A percentile compares a stretch with the other conserved stretches of the same genome.
phyloP scores from a whole-genome alignment of 2,797 vertebrate genomes.

The Coilia nasus region DNA sequence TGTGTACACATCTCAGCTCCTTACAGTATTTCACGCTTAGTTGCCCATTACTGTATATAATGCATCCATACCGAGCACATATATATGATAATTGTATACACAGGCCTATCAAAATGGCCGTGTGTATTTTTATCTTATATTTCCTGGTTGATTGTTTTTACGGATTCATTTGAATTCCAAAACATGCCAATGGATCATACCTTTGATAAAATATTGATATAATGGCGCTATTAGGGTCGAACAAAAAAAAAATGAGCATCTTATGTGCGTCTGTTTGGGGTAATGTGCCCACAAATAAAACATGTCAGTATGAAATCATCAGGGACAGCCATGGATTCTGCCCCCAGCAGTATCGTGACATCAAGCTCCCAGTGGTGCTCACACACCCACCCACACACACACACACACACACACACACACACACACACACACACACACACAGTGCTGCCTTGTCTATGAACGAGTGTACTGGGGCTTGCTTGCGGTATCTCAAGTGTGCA shows the following conservation, averaged over 20 bases:
- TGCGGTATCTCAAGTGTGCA: background rate
- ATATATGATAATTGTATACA: slow-evolving; percentile 24
- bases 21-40: slow-evolving; percentile 23
- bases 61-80: slow-evolving; percentile 41
- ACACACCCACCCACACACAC: too few relatives aligned
- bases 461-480: background rate
- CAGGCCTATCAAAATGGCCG: background rate
- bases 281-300: slow-evolving; percentile 9
- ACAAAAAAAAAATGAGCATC: background rate
- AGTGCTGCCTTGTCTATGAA: slow-evolving; percentile 12
- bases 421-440: slow-evolving; percentile 4
- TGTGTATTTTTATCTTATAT: slow-evolving; percentile 18
- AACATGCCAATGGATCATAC: slow-evolving; percentile 22
- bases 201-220: slow-evolving; percentile 22
- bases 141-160: background rate
- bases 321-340: background rate
- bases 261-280: slow-evolving; percentile 1
- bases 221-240: background rate
- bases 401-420: too few relatives aligned
- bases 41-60: slow-evolving; percentile 44
- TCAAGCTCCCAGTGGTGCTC: slow-evolving; percentile 1
- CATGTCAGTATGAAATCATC: slow-evolving; percentile 3
- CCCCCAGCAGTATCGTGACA: slow-evolving; percentile 10
- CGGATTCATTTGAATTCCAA: slow-evolving; percentile 14
- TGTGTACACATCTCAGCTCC: slow-evolving; percentile 57